Base-by-base conservation (phyloP, 2,113 vertebrate genomes). In the Pontoporia blainvillei region DNA sequence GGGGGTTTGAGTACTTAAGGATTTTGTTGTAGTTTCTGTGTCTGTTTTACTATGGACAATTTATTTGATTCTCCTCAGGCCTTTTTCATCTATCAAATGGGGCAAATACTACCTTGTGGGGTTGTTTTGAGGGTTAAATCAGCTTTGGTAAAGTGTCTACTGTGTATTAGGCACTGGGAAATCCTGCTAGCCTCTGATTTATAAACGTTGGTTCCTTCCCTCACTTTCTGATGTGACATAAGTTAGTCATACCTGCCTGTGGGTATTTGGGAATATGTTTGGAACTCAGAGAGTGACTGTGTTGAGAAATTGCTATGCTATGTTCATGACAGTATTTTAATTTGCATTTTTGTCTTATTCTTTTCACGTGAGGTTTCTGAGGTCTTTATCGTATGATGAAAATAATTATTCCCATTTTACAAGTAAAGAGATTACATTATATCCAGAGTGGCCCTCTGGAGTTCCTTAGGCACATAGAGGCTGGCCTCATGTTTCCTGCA, bases 371-470 rank as follows among this genome's bases (percentile, higher is more conserved):
- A 59, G 20, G 64, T 71, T 91, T 85, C 76, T 76, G 54, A 67
- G 64, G 17, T 46, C 39, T 78, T 71, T 79, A 1, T 79, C 27
- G 3, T 79, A 49, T 59, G 34, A 62, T 67, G 64, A 96, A 66
- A 85, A 85, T 44, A 88, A 93, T 88, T 57, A 79, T 96, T 95
- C 52, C 44, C 13, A n/a, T 75, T 76, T 86, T 93, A 85, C 27
- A 88, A 86, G 57, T 88, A 25, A 86, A 89, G 66, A 69, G 21
- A 36, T 41, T 44, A 17, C 6, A 7, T 72, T 59, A 21, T 64
- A 39, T 78, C n/a, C 36, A 18, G 2, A 52, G 54, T n/a, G 69
- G 52, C 41, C 46, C 41, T 27, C 13, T 21, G 11, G 54, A 46
- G 23, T n/a, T 90, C 41, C 6, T 9, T 36, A 4, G 54, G 39